Evolutionary conservation across 1,140 invertebrate species (phyloP).

Genomic region (Matsumurasca onukii): DNA sequence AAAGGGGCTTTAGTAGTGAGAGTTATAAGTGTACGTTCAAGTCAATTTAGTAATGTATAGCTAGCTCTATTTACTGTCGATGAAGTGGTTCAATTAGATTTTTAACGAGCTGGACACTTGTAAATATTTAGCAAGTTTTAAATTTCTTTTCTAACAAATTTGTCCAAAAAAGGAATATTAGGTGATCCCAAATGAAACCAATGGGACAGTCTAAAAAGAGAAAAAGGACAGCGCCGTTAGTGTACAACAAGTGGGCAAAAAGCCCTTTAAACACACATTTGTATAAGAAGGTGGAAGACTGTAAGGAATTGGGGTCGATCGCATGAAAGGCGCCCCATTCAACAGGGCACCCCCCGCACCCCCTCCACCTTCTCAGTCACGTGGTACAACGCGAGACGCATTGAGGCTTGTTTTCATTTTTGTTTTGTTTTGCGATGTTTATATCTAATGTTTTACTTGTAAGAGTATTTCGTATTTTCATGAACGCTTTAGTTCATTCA

Average conservation of each 20-base stretch:
- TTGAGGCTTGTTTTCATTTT: conserved; percentile 18
- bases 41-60: too few relatives aligned
- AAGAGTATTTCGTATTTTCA: background rate
- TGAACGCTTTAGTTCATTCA: background rate
- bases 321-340: conserved; percentile 28
- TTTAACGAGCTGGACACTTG: background rate
- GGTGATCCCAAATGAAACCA: background rate
- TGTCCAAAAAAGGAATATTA: background rate
- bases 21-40: background rate
- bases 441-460: background rate
- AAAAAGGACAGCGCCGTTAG: background rate
- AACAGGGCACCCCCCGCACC: conserved; percentile 21
- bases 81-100: background rate
- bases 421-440: background rate
- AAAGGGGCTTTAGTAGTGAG: background rate
- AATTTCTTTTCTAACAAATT: too few relatives aligned
- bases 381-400: background rate
- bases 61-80: too few relatives aligned
- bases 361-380: background rate
- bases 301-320: conserved; percentile 31
- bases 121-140: background rate
- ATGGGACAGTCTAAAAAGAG: background rate
- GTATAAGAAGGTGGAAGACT: conserved; percentile 26
- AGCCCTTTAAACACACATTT: conserved; percentile 25
- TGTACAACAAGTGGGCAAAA: conserved; percentile 22